A percentile compares a stretch with the other conserved stretches of the same genome.
Conservation (phyloP, 2,113 vertebrate genomes). For the Acrocephalus kingi region DNA sequence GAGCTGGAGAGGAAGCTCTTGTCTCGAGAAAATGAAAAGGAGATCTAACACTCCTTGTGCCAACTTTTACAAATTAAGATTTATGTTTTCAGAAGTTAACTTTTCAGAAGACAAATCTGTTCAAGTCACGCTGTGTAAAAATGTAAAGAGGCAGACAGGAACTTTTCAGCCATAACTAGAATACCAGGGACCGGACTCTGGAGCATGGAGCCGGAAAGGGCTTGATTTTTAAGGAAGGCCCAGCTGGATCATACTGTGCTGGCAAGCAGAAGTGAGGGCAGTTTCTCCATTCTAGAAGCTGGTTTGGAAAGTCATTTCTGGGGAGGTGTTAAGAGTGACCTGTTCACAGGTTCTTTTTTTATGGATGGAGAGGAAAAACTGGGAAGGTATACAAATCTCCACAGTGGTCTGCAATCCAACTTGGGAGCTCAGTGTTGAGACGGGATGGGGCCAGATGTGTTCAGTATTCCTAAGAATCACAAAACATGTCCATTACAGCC, state of each 20-base stretch:
- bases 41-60: slow-evolving; percentile 7
- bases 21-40: slow-evolving; percentile 15
- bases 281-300: slow-evolving; percentile 68
- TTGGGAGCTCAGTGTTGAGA: slow-evolving; percentile 50
- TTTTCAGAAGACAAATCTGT: slow-evolving; percentile 57
- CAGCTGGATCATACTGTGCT: background rate
- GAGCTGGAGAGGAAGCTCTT: slow-evolving; percentile 35
- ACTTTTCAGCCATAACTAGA: background rate
- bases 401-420: slow-evolving; percentile 67
- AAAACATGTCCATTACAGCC: slow-evolving; percentile 70
- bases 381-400: slow-evolving; percentile 61
- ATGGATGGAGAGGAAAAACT: slow-evolving; percentile 50
- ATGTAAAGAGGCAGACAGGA: slow-evolving; percentile 32
- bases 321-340: slow-evolving; percentile 27
- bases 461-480: slow-evolving; percentile 70
- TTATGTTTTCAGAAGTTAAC: slow-evolving; percentile 35
- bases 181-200: slow-evolving; percentile 52
- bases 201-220: slow-evolving; percentile 64
- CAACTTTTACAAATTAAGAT: slow-evolving; percentile 28
- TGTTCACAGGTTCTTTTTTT: slow-evolving; percentile 57
- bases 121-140: slow-evolving; percentile 52
- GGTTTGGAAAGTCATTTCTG: slow-evolving; percentile 42
- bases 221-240: slow-evolving; percentile 46
- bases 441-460: slow-evolving; percentile 56
- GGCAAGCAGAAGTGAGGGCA: background rate